These are phyloP conservation scores for Olivierus martensii DNA, from an alignment of 1,140 invertebrate species.

Conservation along the genomic window DNA sequence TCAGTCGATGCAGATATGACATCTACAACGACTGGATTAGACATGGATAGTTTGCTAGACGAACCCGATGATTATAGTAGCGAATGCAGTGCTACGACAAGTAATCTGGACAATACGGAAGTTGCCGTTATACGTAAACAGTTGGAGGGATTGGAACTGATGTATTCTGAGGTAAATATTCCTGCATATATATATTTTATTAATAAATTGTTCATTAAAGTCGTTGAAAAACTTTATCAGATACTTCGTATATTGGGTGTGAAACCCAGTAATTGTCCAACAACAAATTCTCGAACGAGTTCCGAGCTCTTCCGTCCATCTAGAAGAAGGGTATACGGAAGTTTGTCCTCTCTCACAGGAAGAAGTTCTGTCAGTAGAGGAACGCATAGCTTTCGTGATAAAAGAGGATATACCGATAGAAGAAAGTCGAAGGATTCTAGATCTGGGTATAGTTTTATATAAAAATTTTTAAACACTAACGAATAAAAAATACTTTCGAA, in stretches of 20 bases:
- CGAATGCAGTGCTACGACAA: constrained; percentile 39
- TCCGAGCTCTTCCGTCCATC: constrained; percentile 16
- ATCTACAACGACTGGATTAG: constrained; percentile 55
- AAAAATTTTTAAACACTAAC: not conserved
- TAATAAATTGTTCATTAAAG: not conserved
- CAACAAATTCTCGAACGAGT: constrained; percentile 24
- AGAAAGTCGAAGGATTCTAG: no score
- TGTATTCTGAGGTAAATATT: constrained; percentile 58
- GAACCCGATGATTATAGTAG: constrained; percentile 45
- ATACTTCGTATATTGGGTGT: constrained; percentile 65
- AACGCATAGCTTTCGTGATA: constrained; percentile 12
- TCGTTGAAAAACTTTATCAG: constrained; percentile 27
- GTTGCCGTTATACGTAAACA: constrained; percentile 63
- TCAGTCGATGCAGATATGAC: constrained; percentile 58
- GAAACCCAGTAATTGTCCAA: constrained; percentile 28
- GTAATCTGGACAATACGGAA: constrained; percentile 38
- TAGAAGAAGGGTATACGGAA: constrained; percentile 42
- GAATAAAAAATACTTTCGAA: not conserved
- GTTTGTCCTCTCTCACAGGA: constrained; percentile 52
- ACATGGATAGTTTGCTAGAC: constrained; percentile 43
- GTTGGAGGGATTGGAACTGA: constrained; percentile 68
- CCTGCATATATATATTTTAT: no score
- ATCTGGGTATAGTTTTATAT: not conserved
- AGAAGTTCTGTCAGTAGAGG: constrained; percentile 12
- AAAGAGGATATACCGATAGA: not conserved